Evolutionary conservation across 2,797 vertebrate species (phyloP), one percentile per base, ranked within the genome.

Genomic region (Cirrhinus mrigala): DNA sequence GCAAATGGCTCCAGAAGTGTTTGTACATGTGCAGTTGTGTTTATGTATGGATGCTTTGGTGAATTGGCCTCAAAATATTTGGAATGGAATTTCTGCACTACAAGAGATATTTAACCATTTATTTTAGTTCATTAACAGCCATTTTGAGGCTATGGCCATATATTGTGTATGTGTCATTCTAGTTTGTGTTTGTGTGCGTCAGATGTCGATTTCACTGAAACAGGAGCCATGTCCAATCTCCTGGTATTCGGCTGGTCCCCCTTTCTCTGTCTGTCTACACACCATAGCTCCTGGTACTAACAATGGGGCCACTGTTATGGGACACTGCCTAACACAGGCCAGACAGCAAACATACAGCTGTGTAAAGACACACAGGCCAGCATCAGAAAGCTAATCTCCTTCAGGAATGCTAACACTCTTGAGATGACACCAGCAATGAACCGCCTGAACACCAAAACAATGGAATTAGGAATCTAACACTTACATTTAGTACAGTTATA

Each of bases 171-270:
- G 56, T 83, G 80, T 82, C 83, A 58, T 48, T 86, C 37, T 76
- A 79, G 79, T 82, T 77, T 82, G 79, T 82, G 33, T 83, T 81
- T 83, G 80, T 82, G 33, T 76, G 62, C 78, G 60, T 80, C 78
- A 44, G 58, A 74, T 79, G 79, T 81, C 50, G 58, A 83, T 80
- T 73, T 77, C 75, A 77, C 82, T 89, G 89, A 88, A 90, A 90
- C 86, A 86, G 88, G 87, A 90, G 78, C 86, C 89, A 88, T 87
- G 79, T 88, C 89, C 84, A 90, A 88, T 90, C 87, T 77, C 46
- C 64, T 85, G 89, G 87, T 87, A 88, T 90, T 88, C 74, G 85
- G 40, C 56, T 69, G 83, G 84, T 88, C 77, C 83, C 66, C 66
- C 81, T 85, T 88, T 87, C 78, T 84, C 83, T 90, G 83, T 73